These are phyloP conservation scores for Labeo catla DNA, from an alignment of 2,113 vertebrate genomes.

Conservation along the genomic window DNA sequence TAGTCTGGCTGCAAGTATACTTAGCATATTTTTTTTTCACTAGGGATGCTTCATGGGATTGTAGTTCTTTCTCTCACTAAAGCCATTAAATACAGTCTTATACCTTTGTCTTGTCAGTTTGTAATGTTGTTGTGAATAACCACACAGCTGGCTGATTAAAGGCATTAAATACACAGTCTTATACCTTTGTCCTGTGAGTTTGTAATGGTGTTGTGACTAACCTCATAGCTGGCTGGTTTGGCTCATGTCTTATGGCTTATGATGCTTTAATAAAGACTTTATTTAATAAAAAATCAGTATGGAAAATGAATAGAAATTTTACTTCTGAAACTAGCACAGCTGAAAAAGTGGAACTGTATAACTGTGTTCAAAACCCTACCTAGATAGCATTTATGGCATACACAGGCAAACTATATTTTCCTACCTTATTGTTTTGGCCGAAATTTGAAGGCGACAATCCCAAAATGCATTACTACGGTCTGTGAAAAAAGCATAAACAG, in stretches of 20 bases:
- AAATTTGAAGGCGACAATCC: background rate
- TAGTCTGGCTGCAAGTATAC: too few relatives aligned
- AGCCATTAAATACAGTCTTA: background rate
- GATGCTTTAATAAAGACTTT: background rate
- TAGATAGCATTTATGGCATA: background rate
- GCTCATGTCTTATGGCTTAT: background rate
- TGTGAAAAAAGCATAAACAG: background rate
- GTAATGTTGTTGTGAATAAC: background rate
- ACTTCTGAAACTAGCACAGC: background rate
- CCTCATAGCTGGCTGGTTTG: background rate
- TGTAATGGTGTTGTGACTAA: background rate
- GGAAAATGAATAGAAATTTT: background rate
- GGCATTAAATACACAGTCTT: background rate
- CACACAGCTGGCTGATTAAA: background rate
- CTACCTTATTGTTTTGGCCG: background rate
- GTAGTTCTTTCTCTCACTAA: background rate
- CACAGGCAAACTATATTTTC: background rate
- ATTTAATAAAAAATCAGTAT: background rate
- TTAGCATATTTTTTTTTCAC: too few relatives aligned
- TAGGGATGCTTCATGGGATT: background rate
- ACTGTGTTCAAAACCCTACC: background rate
- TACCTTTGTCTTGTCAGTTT: background rate
- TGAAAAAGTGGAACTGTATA: background rate
- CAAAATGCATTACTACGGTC: background rate
- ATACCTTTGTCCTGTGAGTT: background rate